A percentile compares a stretch with the other conserved stretches of the same genome.
Conservation (phyloP, 2,797 vertebrate species). For the Morus bassanus region DNA sequence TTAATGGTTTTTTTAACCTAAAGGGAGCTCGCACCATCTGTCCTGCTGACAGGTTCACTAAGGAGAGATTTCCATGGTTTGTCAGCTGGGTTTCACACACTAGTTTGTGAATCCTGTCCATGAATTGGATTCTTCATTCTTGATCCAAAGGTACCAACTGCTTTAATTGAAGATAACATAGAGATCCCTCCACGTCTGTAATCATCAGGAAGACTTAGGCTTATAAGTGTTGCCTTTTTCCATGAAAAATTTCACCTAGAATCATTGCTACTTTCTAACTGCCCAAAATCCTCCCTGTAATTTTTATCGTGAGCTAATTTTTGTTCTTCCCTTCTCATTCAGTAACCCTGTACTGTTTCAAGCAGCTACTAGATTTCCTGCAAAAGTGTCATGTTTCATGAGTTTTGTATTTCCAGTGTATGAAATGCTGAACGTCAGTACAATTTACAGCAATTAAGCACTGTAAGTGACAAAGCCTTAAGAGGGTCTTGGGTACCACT, state of each 20-base stretch:
- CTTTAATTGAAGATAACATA: not conserved
- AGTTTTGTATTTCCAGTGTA: not conserved
- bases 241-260: not conserved
- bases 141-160: not conserved
- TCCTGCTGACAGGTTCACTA: not conserved
- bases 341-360: not conserved
- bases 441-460: not conserved
- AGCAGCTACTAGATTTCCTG: not conserved
- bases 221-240: not conserved
- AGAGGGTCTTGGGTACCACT: not conserved
- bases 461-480: not conserved
- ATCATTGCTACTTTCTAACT: not conserved
- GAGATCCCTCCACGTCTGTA: not conserved
- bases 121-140: not conserved
- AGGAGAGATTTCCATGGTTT: not conserved
- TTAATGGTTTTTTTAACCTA: not conserved
- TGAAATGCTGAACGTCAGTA: not conserved
- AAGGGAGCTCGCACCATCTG: not conserved
- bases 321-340: not conserved
- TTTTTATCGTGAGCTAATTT: not conserved
- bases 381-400: not conserved
- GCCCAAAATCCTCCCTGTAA: not conserved
- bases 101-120: not conserved
- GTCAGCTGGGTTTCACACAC: not conserved
- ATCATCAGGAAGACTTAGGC: not conserved